Evolutionary conservation across 2,888 invertebrate species (phyloP), one percentile per base, ranked within the genome.

Genomic region (Meliscaeva auricollis): DNA sequence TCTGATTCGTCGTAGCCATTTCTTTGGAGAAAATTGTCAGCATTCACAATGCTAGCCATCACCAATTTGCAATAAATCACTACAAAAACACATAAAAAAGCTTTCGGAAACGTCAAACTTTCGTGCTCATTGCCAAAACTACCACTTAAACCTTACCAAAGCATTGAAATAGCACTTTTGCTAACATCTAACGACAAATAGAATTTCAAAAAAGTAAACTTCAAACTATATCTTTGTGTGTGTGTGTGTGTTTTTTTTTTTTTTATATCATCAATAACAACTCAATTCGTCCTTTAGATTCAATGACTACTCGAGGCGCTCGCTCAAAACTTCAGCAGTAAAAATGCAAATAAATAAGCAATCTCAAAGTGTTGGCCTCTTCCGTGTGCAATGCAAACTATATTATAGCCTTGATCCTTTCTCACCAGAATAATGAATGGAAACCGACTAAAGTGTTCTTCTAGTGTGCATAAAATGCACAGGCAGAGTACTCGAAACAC

Each of bases 231-330:
- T 46, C 46, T 26, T 9, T 35, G 35, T 35, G 6, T 35, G 35
- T 35, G 6, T 35, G 6, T 35, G 6, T 35, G 35, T n/a, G 9
- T 35, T 38, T 38, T 38, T 38, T 38, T 38, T 38, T 11, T 11
- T 38, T 38, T 38, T 68, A 64, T 44, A 46, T 41, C 41, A 68
- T 60, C 56, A 62, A 41, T 77, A 56, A 69, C 30, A 73, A 41
- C 35, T 56, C 35, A 35, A 68, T 66, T 66, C 32, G 20, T 44
- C 15, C 35, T 26, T 35, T 66, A 50, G 44, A 68, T 81, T 85
- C 81, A 80, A 80, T 76, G 84, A 72, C 32, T 52, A 76, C 80
- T 85, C 62, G 72, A 81, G 44, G 15, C 41, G 41, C 30, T 72
- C 32, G n/a, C n/a, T n/a, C n/a, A n/a, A 44, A 72, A 66, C 41